Evolutionary conservation across 2,888 invertebrate genomes (phyloP).

Genomic region (Latrodectus hesperus): DNA sequence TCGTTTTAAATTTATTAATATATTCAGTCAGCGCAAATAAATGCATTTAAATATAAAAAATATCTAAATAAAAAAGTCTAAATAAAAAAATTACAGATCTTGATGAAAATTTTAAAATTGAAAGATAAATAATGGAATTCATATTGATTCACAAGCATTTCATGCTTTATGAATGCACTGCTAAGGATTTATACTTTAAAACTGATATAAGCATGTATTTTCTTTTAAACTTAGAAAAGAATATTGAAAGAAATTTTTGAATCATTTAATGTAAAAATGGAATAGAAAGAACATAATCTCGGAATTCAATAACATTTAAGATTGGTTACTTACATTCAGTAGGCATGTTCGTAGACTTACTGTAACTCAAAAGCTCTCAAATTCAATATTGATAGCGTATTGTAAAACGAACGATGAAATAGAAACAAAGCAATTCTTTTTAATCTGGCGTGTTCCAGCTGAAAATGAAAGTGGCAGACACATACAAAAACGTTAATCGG

Average conservation of each 20-base stretch:
- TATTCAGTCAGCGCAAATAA: too few species aligned
- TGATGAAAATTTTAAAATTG: too few species aligned
- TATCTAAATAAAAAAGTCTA: too few species aligned
- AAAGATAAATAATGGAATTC: too few species aligned
- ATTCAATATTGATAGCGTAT: conserved; percentile 33
- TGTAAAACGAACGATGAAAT: conserved; percentile 39
- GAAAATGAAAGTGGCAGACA: conserved; percentile 4
- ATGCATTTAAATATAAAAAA: too few species aligned
- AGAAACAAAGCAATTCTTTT: conserved; percentile 11
- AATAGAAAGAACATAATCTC: neutral
- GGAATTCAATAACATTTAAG: conserved; percentile 36
- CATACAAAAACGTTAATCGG: conserved; percentile 28
- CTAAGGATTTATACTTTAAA: too few species aligned
- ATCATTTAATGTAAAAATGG: neutral
- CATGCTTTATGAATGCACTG: too few species aligned
- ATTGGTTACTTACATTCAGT: neutral
- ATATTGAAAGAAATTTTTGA: neutral
- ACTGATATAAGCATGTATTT: too few species aligned
- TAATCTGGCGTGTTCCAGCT: conserved; percentile 14
- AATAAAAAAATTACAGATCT: too few species aligned
- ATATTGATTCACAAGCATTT: too few species aligned
- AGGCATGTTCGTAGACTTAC: neutral
- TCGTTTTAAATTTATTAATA: too few species aligned
- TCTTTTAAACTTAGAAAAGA: neutral
- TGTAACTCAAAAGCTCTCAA: neutral